Evolutionary conservation across 2,888 invertebrate species (phyloP).

Genomic region (Acanthosepion pharaonis): DNA sequence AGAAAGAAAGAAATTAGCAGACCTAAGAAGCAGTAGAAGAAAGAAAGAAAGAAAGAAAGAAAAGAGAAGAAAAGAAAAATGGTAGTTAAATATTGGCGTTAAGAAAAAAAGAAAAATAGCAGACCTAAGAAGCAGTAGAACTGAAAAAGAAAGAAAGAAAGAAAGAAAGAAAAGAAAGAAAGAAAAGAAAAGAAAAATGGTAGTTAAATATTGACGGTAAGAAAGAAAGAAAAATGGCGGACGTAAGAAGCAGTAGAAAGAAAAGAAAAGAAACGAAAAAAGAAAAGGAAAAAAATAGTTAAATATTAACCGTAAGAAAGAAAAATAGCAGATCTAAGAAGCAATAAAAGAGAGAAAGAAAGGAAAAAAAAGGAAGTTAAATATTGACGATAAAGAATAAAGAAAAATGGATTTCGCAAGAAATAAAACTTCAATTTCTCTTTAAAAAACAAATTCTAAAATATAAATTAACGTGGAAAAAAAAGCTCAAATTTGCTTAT

Average conservation of each 20-base stretch:
- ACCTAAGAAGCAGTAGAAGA: background rate
- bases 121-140: background rate
- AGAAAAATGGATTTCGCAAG: background rate
- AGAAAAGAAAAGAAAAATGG: background rate
- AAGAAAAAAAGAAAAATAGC: background rate
- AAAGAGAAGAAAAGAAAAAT: background rate
- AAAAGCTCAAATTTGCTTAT: background rate
- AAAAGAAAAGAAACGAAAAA: background rate
- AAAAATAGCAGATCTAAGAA: background rate
- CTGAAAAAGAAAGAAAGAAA: background rate
- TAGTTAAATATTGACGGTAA: background rate
- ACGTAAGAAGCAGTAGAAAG: background rate
- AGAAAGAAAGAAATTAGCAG: background rate
- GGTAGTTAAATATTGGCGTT: background rate
- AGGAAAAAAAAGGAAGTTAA: background rate
- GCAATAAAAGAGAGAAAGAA: background rate
- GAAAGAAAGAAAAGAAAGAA: background rate
- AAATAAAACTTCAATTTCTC: background rate
- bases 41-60: background rate
- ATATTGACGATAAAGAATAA: background rate
- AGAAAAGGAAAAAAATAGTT: background rate
- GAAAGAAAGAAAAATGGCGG: background rate
- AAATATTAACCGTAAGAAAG: background rate
- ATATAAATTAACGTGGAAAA: background rate
- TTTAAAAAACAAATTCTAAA: background rate